Conservation (phyloP, 2,797 vertebrate genomes). For the Acanthornis magna region DNA sequence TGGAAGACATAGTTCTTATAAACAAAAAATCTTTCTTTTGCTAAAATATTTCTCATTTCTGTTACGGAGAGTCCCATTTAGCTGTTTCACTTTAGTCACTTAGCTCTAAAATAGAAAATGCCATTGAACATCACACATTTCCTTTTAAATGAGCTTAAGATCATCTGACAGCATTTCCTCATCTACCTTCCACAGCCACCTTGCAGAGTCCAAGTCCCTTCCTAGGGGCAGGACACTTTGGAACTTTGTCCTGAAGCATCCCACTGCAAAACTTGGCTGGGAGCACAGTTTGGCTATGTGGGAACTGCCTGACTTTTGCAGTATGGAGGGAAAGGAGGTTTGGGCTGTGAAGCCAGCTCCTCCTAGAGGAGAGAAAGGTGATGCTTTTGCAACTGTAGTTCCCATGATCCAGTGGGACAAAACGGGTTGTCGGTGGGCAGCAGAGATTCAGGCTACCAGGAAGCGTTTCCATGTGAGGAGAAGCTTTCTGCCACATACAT, state of each 20-base stretch:
- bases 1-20: background rate
- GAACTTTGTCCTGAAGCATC: background rate
- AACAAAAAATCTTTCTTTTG: background rate
- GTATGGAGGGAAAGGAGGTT: background rate
- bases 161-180: background rate
- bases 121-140: background rate
- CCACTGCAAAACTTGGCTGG: background rate
- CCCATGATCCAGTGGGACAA: background rate
- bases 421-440: fast-evolving
- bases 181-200: background rate
- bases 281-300: background rate
- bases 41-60: background rate
- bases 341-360: background rate
- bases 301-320: background rate
- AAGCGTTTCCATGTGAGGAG: background rate
- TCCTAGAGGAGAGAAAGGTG: background rate
- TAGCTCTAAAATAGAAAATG: background rate
- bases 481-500: background rate
- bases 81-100: background rate
- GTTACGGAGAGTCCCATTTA: background rate
- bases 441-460: background rate
- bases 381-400: background rate
- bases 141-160: background rate
- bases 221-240: background rate
- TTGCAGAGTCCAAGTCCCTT: background rate